Evolutionary conservation across 2,797 vertebrate species (phyloP), one percentile per base, ranked within the genome.

Genomic region (Megaceryle alcyon): DNA sequence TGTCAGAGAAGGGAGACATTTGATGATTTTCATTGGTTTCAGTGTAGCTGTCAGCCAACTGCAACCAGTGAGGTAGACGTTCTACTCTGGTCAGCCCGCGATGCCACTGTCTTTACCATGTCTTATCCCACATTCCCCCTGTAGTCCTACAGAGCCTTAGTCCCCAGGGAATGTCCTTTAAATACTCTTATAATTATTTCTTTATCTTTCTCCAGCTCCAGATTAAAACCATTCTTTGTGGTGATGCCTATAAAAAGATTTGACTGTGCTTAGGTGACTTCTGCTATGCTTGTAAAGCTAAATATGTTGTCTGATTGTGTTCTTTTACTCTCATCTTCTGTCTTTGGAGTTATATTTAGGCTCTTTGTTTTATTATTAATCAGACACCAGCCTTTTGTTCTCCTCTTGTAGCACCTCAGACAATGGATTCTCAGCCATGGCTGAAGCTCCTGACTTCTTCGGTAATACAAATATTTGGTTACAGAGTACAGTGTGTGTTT

Each of bases 381-480:
- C 26, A 90, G 82, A 44, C 1, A 3, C n/a, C 22, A 37, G 72
- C 54, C 56, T 82, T 94, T 84, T 86, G 54, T 93, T 92, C 56
- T 69, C 18, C 68, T 84, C 60, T 69, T 85, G 78, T 73, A 72
- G 64, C 43, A 88, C 39, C 48, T 94, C 83, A 82, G 76, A 86
- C 51, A 93, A 80, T 56, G 56, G 64, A 86, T 92, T 88, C 64
- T 48, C 78, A 88, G 66, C 51, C 73, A 37, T 4, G 66, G 51
- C 73, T 48, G 86, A 60, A 66, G 43, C 81, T 93, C 37, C 66
- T 94, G 56, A 73, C 51, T 94, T 81, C 73, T 88, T 73, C 78
- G 88, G 81, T 14, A 86, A 64, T 28, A 77, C 73, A 95, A 93
- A 88, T 90, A 91, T 86, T 91, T 96, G 77, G 91, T 66, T 84